Evolutionary conservation across 2,888 invertebrate species (phyloP).

Genomic region (Chymomyza procnemis): DNA sequence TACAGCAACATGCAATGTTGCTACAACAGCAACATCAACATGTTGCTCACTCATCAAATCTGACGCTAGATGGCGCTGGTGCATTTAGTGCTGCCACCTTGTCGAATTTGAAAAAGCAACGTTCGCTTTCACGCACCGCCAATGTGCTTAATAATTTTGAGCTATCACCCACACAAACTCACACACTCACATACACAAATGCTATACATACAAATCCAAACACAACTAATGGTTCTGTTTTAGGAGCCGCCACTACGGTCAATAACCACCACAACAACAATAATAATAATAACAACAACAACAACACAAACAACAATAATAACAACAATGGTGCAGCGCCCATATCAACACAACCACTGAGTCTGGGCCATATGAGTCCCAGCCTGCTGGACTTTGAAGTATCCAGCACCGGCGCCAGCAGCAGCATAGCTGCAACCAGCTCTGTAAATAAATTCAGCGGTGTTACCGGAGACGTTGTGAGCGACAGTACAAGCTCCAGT

Average conservation of each 20-base stretch:
- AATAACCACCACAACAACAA: conserved; percentile 56
- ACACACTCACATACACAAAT: conserved; percentile 28
- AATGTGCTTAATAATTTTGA: conserved; percentile 75
- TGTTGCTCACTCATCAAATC: conserved; percentile 48
- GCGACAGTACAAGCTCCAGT: conserved; percentile 84
- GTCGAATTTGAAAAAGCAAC: conserved; percentile 95
- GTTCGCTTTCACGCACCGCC: conserved; percentile 86
- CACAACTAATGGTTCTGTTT: conserved; percentile 78
- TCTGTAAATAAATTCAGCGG: conserved; percentile 82
- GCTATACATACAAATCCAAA: not conserved
- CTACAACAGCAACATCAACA: conserved; percentile 56
- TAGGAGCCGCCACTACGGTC: conserved; percentile 74
- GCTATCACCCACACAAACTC: conserved; percentile 40
- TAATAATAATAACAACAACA: conserved; percentile 76
- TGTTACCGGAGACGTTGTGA: conserved; percentile 87
- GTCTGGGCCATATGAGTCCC: conserved; percentile 78
- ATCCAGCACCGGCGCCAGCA: conserved; percentile 37
- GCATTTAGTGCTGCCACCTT: conserved; percentile 82
- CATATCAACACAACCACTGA: conserved; percentile 65
- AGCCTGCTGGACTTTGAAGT: conserved; percentile 72
- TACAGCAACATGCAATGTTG: conserved; percentile 56
- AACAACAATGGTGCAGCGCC: conserved; percentile 37
- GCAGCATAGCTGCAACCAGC: conserved; percentile 63
- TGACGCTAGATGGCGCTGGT: conserved; percentile 59
- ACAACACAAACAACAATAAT: conserved; percentile 39